phyloP scores from a whole-genome alignment of 1,140 invertebrate genomes.

The Carposina sasakii region DNA sequence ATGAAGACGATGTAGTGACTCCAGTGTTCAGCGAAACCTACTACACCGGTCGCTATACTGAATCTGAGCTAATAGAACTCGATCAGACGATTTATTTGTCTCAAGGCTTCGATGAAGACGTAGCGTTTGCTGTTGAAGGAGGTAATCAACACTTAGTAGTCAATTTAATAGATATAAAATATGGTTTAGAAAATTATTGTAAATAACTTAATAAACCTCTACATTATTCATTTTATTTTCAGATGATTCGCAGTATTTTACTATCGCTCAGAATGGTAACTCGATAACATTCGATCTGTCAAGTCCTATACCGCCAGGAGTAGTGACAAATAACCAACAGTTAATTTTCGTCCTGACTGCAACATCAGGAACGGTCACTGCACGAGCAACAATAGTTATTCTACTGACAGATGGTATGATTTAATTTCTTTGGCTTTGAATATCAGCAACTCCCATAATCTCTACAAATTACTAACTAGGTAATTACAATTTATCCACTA shows the following conservation, averaged over 20 bases:
- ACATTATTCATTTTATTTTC: no score
- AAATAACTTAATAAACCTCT: no score
- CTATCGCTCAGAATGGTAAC: slow-evolving; percentile 9
- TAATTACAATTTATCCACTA: neutral
- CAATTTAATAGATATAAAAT: no score
- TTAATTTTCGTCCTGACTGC: slow-evolving; percentile 25
- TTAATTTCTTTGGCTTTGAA: no score
- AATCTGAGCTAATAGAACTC: slow-evolving; percentile 1
- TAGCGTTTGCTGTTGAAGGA: slow-evolving; percentile 12
- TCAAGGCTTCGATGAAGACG: slow-evolving; percentile 15
- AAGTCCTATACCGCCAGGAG: slow-evolving; percentile 16
- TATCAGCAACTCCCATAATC: no score
- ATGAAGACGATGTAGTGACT: neutral
- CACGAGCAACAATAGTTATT: slow-evolving; percentile 24
- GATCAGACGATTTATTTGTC: slow-evolving; percentile 11
- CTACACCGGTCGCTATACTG: slow-evolving; percentile 11
- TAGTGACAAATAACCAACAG: slow-evolving; percentile 24
- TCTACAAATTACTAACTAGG: neutral
- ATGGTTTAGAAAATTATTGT: no score
- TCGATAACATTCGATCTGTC: slow-evolving; percentile 12
- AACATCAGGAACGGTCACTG: slow-evolving; percentile 6
- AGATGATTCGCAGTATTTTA: slow-evolving; percentile 30
- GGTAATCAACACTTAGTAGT: slow-evolving; percentile 11
- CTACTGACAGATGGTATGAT: slow-evolving; percentile 17
- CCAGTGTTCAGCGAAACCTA: slow-evolving; percentile 15